phyloP scores from a whole-genome alignment of 1,140 invertebrate species.

The Monomorium pharaonis region DNA sequence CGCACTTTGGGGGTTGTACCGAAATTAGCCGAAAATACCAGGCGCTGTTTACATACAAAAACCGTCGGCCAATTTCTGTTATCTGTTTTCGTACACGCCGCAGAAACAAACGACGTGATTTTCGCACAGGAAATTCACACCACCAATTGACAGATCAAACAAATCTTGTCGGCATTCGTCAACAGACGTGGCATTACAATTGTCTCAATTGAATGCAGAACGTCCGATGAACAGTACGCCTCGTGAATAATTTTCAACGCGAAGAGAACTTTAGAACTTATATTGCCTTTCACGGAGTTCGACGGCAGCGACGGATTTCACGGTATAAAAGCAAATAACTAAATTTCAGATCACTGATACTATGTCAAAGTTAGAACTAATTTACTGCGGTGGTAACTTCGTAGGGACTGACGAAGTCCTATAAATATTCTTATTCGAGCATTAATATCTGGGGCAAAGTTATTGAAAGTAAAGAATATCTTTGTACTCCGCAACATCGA shows the following conservation, averaged over 20 bases:
- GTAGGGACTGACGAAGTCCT: neutral
- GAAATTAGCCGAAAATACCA: slow-evolving; percentile 58
- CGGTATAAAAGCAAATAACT: slow-evolving; percentile 16
- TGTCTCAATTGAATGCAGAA: slow-evolving; percentile 6
- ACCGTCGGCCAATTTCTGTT: slow-evolving; percentile 9
- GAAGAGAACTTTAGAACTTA: slow-evolving; percentile 11
- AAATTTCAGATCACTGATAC: slow-evolving; percentile 19
- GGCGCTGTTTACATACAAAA: slow-evolving; percentile 49
- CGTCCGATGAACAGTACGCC: neutral
- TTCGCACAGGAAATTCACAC: slow-evolving; percentile 44
- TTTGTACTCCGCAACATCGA: neutral
- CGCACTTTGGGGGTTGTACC: slow-evolving; percentile 16
- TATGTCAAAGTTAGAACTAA: neutral
- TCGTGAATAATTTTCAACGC: slow-evolving; percentile 17
- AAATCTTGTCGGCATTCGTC: slow-evolving; percentile 57
- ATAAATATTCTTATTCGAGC: neutral
- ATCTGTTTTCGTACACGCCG: slow-evolving; percentile 42
- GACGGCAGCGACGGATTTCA: slow-evolving; percentile 20
- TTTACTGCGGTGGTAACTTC: neutral
- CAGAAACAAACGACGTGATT: slow-evolving; percentile 66
- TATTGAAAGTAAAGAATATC: neutral
- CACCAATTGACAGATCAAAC: slow-evolving; percentile 63
- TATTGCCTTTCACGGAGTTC: neutral
- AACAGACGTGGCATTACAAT: slow-evolving; percentile 10
- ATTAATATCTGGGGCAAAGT: neutral